Evolutionary conservation across 2,888 invertebrate genomes (phyloP), one percentile per base, ranked within the genome.

Genomic region (Drosophila tanythrix): DNA sequence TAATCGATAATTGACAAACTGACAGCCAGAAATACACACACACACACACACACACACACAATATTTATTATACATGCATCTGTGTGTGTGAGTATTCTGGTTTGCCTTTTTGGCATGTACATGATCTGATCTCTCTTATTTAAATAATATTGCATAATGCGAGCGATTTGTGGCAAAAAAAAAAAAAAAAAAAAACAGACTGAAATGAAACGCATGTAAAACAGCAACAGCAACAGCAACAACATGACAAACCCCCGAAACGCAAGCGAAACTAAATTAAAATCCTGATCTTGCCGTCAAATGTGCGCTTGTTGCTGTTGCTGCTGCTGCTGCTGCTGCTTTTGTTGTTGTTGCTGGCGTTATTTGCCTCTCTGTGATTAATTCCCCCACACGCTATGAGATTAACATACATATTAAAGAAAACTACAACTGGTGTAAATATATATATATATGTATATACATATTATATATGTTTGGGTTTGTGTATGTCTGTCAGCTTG

Each of bases 281-380:
- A 85, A 88, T 85, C 85, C 88, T 79, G 84, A 82, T 87, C 76
- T 82, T 76, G 79, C 74, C 84, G 87, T 87, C 82, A 78, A 81
- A 72, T 76, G 81, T 85, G 83, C 85, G 83, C 81, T 76, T 64
- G 68, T 64, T 75, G 50, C 51, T 71, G 52, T 18, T 53, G 51
- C 13, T 53, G 25, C 10, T 31, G 27, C 1, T 52, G 52, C 15
- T 13, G 53, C 31, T 55, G 55, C 10, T 64, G 61, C 18, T 52
- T 13, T 38, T 56, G 38, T 27, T 68, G 46, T 11, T 74, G 40
- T 21, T 66, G 62, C 50, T 70, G 60, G 40, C 48, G 31, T 58
- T 43, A n/a, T 52, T 51, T 62, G 21, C 58, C 60, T 35, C 63
- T 18, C 59, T 25, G 75, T 84, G 87, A 84, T 87, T 84, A 84